Base-by-base conservation (phyloP, 2,113 vertebrate genomes). In the Prochilodus magdalenae region DNA sequence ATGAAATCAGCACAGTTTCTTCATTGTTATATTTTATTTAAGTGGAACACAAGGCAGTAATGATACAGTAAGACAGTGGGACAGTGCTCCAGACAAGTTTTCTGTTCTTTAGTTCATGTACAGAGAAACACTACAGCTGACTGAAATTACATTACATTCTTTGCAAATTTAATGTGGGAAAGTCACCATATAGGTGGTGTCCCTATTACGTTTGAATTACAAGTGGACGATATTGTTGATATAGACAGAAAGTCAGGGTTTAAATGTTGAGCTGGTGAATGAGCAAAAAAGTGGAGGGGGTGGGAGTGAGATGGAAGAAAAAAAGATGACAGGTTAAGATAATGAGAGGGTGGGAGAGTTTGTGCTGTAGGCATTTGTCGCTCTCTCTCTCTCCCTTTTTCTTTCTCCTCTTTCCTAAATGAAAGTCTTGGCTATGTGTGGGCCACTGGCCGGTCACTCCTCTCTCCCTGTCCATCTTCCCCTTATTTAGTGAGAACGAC, bases 401-500 rank as follows among this genome's bases (percentile, higher is more conserved):
- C 26, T n/a, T 60, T 11, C 11, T 2, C n/a, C 26, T 14, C 55
- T 13, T 30, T 74, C 72, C 3, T 36, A 33, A 74, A 57, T 57
- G 22, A 74, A 74, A 60, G 29, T 75, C 22, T 18, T 55, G 53
- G 20, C 20, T 55, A 22, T 57, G 51, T 29, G 20, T 4, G 33
- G 59, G 36, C 30, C 55, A 24, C 12, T 60, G 10, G 22, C 57
- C 8, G 7, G 55, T 44, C 1, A 36, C 30, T 75, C 40, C 7
- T 74, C 22, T n/a, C 11, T 40, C 20, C 59, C 40, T 22, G 60
- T 53, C 24, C 53, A 51, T 66, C 65, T 14, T 60, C 4, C 49
- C 30, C 27, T 51, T 66, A 51, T 30, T 77, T 65, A 77, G 27
- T 66, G 49, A 51, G 44, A 75, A 26, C 40, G 60, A 65, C 60